Percentiles rank a stretch among this genome's conserved stretches.
These are phyloP conservation scores for Thera britannica DNA, from an alignment of 2,888 invertebrate species.

Conservation along the genomic window DNA sequence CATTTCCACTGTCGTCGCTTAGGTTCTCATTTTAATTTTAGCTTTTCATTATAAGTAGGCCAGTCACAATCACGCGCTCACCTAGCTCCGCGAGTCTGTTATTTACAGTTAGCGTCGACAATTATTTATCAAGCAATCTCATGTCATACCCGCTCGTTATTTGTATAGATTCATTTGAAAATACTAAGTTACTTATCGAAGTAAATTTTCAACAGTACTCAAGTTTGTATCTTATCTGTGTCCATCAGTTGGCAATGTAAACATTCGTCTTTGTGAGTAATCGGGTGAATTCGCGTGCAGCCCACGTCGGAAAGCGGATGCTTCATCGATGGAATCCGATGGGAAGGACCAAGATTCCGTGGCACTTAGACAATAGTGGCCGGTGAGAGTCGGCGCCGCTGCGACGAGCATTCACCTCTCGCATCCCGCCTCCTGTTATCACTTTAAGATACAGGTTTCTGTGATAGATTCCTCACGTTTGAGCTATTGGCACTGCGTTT, in stretches of 20 bases:
- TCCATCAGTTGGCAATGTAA: conserved; percentile 61
- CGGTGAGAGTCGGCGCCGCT: conserved; percentile 83
- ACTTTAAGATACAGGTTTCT: conserved; percentile 50
- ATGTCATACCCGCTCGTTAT: conserved; percentile 48
- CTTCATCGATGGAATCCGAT: conserved; percentile 78
- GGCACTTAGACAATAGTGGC: conserved; percentile 83
- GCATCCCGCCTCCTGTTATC: conserved; percentile 70
- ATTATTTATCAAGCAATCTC: conserved; percentile 59
- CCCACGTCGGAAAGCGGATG: conserved; percentile 74
- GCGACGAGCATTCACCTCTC: conserved; percentile 83
- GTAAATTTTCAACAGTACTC: conserved; percentile 44
- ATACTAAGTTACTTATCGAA: conserved; percentile 39
- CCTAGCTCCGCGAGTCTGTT: conserved; percentile 45
- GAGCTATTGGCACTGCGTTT: conserved; percentile 69
- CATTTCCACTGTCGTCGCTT: conserved; percentile 36
- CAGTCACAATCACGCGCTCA: conserved; percentile 47
- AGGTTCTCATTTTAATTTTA: conserved; percentile 46
- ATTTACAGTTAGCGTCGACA: conserved; percentile 65
- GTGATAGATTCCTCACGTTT: conserved; percentile 57
- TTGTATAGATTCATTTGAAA: conserved; percentile 51
- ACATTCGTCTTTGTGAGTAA: conserved; percentile 65
- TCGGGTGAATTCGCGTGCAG: conserved; percentile 68
- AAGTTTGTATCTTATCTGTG: conserved; percentile 70
- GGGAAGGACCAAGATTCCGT: conserved; percentile 83
- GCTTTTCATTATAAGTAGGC: conserved; percentile 50